Base-by-base conservation (phyloP, 2,797 vertebrate species). In the Neosilurus hyrtlii region DNA sequence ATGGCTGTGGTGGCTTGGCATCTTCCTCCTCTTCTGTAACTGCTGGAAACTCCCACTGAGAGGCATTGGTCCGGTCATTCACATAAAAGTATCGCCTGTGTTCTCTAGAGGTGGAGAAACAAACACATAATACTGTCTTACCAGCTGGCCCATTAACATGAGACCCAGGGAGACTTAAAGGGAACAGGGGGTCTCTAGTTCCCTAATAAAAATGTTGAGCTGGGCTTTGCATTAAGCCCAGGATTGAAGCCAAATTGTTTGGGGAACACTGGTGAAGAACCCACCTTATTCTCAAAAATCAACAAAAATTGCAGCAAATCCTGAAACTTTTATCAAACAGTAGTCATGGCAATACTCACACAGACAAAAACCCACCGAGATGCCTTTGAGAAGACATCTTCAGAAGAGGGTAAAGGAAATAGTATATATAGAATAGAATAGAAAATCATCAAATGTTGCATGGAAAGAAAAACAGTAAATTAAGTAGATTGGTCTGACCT, bases 401-500 rank as follows among this genome's bases (percentile, higher is more conserved):
- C 86, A 90, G 86, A 80, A 88, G 70, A 86, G 86, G 90, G 86
- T 82, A 87, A 94, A 94, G 94, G 95, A 95, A 94, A 95, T 96
- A 94, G 96, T 94, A 95, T 95, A 93, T 91, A 93, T 88, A 91
- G 88, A 93, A 30, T 30, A 30, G 30, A 22, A 43, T 43, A 43
- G 43, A 43, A 43, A 3, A 88, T 90, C 86, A 88, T 86, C 86
- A 86, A 89, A 89, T 89, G 79, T 86, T 80, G 84, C 87, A 92
- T 91, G 85, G 90, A 92, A 92, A 91, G 86, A 75, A 90, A 89
- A 91, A 92, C 94, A 91, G 94, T 92, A 94, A 95, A 97, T 96
- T 95, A 98, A 98, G 96, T 97, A 96, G 96, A 98, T 96, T 96
- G 96, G 97, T 99, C 98, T 99, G 98, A 99, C 98, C 98, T 99